Percentiles rank a stretch among this genome's conserved stretches.
Evolutionary conservation across 2,113 vertebrate species (phyloP).

Genomic region (Trachemys scripta): DNA sequence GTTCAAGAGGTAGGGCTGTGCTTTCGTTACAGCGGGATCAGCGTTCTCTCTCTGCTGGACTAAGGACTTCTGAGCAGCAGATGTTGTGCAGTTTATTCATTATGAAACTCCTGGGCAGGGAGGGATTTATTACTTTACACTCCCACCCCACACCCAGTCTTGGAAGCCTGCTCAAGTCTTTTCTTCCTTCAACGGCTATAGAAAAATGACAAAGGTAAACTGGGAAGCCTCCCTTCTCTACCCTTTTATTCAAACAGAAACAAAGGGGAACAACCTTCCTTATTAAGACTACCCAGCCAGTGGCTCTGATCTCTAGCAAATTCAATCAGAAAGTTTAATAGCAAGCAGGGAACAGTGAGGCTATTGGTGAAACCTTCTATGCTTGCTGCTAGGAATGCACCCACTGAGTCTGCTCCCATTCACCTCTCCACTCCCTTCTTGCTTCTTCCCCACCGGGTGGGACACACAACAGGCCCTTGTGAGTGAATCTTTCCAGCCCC

Average conservation of each 20-base stretch:
- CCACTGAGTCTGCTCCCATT: neutral
- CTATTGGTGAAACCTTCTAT: neutral
- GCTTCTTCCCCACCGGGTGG: neutral
- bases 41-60: neutral
- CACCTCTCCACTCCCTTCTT: neutral
- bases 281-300: neutral
- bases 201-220: neutral
- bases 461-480: neutral
- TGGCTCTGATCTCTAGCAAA: neutral
- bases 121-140: neutral
- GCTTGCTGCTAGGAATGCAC: neutral
- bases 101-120: neutral
- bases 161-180: neutral
- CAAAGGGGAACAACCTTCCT: neutral
- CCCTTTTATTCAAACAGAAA: neutral
- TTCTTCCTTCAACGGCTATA: neutral
- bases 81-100: neutral
- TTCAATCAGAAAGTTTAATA: neutral
- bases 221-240: neutral
- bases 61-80: neutral
- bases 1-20: neutral
- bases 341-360: neutral
- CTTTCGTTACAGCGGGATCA: neutral
- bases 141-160: neutral
- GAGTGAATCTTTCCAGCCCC: neutral